Base-by-base conservation (phyloP, 2,797 vertebrate genomes). In the Scarus forsteni region DNA sequence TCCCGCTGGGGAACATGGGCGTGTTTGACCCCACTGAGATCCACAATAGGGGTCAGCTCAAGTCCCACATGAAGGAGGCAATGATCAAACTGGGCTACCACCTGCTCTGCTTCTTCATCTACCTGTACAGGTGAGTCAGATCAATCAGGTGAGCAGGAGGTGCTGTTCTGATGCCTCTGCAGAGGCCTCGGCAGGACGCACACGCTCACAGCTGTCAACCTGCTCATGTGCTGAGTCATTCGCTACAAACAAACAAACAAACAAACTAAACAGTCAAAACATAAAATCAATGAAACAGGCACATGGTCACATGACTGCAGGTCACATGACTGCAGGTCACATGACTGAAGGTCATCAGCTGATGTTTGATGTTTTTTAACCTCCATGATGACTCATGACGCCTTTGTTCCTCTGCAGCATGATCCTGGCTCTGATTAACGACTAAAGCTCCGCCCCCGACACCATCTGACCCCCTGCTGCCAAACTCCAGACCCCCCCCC, bases 71-170 rank as follows among this genome's bases (percentile, higher is more conserved):
- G 98, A 99, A 99, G 77, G 98, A 99, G 86, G 95, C 97, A 81
- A 99, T 99, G 98, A 96, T 98, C 83, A 99, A 99, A 85, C 93
- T 99, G 50, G 98, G 98, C n/a, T 99, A 98, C 92, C 97, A 99
- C 83, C 94, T 99, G 77, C 97, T 99, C 59, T 99, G 98, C 90
- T 99, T 99, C 93, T 99, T 99, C 89, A 99, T 99, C 88, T 99
- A 99, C 81, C 91, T 99, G 85, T 99, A 99, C 89, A 99, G 98
- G 98, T 99, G 79, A 92, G 92, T 88, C 18, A 10, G 98, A 98
- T 99, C 79, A 92, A 92, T 88, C 18, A 10, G 8, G 3, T 1
- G 38, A 39, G 38, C 38, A 2, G 27, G 27, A 27, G 27, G 2
- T 27, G 27, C 27, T 27, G 27, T 27, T 27, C 4, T 4, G 4